Base-by-base conservation (phyloP, 2,888 invertebrate species). In the Osedax fenrisi region DNA sequence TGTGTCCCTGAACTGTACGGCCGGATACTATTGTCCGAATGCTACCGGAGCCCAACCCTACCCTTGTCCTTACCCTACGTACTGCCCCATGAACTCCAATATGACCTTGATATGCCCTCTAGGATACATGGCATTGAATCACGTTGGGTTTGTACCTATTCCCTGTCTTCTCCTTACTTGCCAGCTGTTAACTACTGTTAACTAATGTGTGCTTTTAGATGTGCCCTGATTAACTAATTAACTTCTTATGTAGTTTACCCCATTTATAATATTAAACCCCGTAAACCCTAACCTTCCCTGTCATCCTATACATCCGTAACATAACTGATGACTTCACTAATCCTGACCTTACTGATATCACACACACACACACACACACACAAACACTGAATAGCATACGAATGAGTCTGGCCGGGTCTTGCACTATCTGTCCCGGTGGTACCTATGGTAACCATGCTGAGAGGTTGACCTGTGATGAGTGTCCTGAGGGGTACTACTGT, bases 401-500 rank as follows among this genome's bases (percentile, higher is more conserved):
- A 64, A 79, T 79, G 72, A 77, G 78, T 41, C 72, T 74, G 2
- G 64, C 25, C 21, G 25, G 75, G n/a, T 81, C 82, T 0, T 83
- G 83, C 75, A 74, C 76, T 26, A 78, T 80, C 13, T 83, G 83
- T 75, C 81, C 81, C 2, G 78, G 80, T 25, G 83, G 83, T 23
- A 79, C 79, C 10, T 83, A 83, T 75, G 82, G 82, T 59, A 82
- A 83, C 76, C 77, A 79, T 72, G 80, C 81, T 2, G 79, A 80
- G 27, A 76, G 82, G 2, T 74, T 78, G 3, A 22, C 75, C 5
- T 83, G 83, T 75, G 77, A 79, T 26, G 75, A 79, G 0, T 83
- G 83, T 73, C 83, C 83, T 3, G 80, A 80, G 17, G 83, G 83
- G 3, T 83, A 80, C 77, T 83, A 82, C 78, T 83, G 83, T 75